Percentiles rank a stretch among this genome's conserved stretches.
Evolutionary conservation across 2,888 invertebrate genomes (phyloP).

Genomic region (Dasypogon diadema): DNA sequence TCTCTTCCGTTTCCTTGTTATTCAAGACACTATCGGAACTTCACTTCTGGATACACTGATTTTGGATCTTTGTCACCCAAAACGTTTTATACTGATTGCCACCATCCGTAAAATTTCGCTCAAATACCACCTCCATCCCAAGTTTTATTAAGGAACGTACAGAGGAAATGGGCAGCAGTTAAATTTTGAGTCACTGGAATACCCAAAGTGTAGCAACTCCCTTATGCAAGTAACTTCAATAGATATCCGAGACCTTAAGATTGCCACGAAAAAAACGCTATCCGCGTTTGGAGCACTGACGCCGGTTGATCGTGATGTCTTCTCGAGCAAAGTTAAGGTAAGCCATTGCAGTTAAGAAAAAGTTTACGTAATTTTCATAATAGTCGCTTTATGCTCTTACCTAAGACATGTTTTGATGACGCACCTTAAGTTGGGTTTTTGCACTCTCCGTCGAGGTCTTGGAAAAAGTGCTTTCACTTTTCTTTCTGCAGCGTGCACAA

Average conservation of each 20-base stretch:
- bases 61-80: neutral
- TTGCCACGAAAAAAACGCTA: neutral
- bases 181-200: constrained; percentile 26
- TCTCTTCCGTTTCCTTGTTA: too few relatives aligned
- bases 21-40: neutral
- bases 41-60: constrained; percentile 8
- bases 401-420: constrained; percentile 44
- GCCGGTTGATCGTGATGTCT: constrained; percentile 1
- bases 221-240: constrained; percentile 29
- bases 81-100: constrained; percentile 19
- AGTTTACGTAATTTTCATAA: constrained; percentile 27
- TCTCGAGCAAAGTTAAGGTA: constrained; percentile 8
- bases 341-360: neutral
- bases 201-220: constrained; percentile 39
- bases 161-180: constrained; percentile 14
- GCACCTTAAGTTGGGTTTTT: constrained; percentile 36
- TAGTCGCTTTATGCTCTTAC: constrained; percentile 41
- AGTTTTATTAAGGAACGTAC: neutral
- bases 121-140: constrained; percentile 6
- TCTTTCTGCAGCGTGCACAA: neutral
- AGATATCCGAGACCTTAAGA: neutral
- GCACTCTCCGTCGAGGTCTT: constrained; percentile 14
- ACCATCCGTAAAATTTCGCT: neutral
- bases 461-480: constrained; percentile 45
- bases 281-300: neutral